Conservation (phyloP, 2,888 invertebrate species). For the Cosmopolites sordidus region DNA sequence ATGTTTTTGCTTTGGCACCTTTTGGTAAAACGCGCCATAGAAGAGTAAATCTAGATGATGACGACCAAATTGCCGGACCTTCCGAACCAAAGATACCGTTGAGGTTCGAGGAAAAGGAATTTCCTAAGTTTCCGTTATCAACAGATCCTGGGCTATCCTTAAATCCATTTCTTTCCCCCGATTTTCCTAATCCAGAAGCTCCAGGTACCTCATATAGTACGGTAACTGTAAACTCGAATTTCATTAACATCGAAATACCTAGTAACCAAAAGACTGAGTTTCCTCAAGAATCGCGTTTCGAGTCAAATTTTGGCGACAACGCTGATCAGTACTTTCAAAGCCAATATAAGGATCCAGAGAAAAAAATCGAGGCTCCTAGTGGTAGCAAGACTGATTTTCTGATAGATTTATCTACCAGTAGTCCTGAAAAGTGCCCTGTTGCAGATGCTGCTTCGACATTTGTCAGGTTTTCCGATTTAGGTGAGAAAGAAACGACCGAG, state of each 20-base stretch:
- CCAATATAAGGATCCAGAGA: slow-evolving; percentile 8
- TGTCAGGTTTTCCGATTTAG: background rate
- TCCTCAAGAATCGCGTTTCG: slow-evolving; percentile 34
- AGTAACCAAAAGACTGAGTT: slow-evolving; percentile 16
- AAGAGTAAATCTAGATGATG: slow-evolving; percentile 16
- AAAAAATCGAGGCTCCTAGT: slow-evolving; percentile 4
- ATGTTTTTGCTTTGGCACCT: slow-evolving; percentile 69
- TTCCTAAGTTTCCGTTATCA: background rate
- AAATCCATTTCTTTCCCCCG: slow-evolving; percentile 42
- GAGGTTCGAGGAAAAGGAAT: slow-evolving; percentile 1
- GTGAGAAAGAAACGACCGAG: background rate
- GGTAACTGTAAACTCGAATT: slow-evolving; percentile 41
- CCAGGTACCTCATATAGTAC: slow-evolving; percentile 38
- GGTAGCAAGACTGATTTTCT: slow-evolving; percentile 2
- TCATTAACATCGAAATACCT: slow-evolving; percentile 36
- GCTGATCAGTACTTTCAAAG: slow-evolving; percentile 8
- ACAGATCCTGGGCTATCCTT: slow-evolving; percentile 21
- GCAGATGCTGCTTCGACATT: slow-evolving; percentile 10
- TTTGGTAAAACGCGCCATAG: slow-evolving; percentile 48
- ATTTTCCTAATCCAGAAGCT: slow-evolving; percentile 24
- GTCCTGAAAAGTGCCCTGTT: slow-evolving; percentile 12
- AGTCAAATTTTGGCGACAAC: slow-evolving; percentile 36
- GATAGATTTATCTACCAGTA: slow-evolving; percentile 22
- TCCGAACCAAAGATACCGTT: background rate
- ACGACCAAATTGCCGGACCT: background rate